Evolutionary conservation across 2,113 vertebrate genomes (phyloP).

Genomic region (Scolopax mira): DNA sequence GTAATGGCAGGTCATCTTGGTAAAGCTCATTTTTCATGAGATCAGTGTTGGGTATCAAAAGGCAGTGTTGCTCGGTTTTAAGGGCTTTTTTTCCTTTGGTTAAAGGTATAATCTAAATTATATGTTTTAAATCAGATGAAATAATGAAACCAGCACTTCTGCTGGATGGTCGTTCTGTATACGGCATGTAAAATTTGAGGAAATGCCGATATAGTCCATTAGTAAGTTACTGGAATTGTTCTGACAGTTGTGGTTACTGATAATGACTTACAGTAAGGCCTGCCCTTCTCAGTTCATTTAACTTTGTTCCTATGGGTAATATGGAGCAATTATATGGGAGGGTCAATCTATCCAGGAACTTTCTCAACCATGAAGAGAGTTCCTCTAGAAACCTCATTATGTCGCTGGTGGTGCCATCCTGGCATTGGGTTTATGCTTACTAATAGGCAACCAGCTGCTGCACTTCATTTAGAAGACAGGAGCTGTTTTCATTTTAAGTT

Average conservation of each 20-base stretch:
- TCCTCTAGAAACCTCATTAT: background rate
- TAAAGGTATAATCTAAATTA: background rate
- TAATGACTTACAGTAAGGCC: slow-evolving; percentile 73
- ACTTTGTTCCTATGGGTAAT: slow-evolving; percentile 46
- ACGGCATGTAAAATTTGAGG: background rate
- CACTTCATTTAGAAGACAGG: background rate
- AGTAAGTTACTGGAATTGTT: slow-evolving; percentile 74
- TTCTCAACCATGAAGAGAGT: background rate
- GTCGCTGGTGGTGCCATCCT: background rate
- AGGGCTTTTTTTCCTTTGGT: background rate
- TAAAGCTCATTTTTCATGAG: background rate
- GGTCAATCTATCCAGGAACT: slow-evolving; percentile 26
- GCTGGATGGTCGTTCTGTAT: background rate
- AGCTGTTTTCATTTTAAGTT: background rate
- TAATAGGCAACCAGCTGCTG: background rate
- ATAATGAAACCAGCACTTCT: background rate
- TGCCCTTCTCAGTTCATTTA: slow-evolving; percentile 17
- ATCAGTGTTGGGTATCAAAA: background rate
- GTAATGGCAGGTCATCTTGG: background rate
- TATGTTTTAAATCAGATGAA: background rate
- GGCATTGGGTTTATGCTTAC: background rate
- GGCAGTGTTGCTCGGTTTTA: background rate
- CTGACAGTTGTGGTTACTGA: slow-evolving; percentile 70
- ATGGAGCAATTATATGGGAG: slow-evolving; percentile 44
- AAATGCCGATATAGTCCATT: slow-evolving; percentile 66